Evolutionary conservation across 2,888 invertebrate genomes (phyloP).

Genomic region (Cheilosia grossa): DNA sequence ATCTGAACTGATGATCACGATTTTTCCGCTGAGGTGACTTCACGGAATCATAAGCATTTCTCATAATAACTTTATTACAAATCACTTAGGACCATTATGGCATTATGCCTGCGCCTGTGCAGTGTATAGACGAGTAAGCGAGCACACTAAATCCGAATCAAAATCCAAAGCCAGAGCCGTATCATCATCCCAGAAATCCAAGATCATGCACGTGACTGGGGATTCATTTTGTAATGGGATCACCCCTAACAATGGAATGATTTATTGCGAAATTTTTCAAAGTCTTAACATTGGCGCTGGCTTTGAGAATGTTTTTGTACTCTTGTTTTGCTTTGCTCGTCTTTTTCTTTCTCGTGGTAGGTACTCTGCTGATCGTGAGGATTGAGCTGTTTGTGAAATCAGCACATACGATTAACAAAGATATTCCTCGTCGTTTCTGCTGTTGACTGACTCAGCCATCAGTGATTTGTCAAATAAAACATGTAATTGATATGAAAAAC

Average conservation of each 20-base stretch:
- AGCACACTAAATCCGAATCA: constrained; percentile 33
- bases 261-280: constrained; percentile 76
- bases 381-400: constrained; percentile 75
- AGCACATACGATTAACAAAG: constrained; percentile 70
- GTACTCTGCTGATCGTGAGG: constrained; percentile 60
- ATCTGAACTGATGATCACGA: constrained; percentile 69
- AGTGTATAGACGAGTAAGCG: constrained; percentile 44
- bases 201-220: constrained; percentile 76
- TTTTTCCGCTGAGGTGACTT: constrained; percentile 74
- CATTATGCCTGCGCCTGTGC: constrained; percentile 21
- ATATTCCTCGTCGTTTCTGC: constrained; percentile 22
- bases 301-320: constrained; percentile 57
- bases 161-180: constrained; percentile 22
- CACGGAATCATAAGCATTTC: constrained; percentile 74
- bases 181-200: constrained; percentile 75
- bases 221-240: constrained; percentile 76
- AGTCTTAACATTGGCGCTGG: constrained; percentile 75
- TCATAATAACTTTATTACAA: constrained; percentile 76
- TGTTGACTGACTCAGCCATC: constrained; percentile 51
- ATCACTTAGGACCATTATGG: constrained; percentile 76
- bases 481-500: constrained; percentile 29
- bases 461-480: constrained; percentile 63
- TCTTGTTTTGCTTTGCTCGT: constrained; percentile 33
- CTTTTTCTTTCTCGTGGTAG: not conserved
- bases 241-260: constrained; percentile 76